Evolutionary conservation across 2,797 vertebrate genomes (phyloP).

Genomic region (Tragelaphus oryx): DNA sequence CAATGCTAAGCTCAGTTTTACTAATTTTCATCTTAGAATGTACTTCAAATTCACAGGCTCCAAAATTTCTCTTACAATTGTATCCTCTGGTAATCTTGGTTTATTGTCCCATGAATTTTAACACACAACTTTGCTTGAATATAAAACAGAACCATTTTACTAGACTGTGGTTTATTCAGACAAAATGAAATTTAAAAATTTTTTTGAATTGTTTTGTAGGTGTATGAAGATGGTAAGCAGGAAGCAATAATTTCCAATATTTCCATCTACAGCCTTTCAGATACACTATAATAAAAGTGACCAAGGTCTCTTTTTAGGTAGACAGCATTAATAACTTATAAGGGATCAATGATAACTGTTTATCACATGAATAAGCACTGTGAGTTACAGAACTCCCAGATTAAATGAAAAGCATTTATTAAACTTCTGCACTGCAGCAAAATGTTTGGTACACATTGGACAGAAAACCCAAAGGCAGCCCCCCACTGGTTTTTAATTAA

Average conservation of each 20-base stretch:
- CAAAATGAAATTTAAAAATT: conserved; percentile 12
- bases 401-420: conserved; percentile 75
- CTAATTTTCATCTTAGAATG: conserved; percentile 21
- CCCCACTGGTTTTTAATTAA: conserved; percentile 73
- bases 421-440: conserved; percentile 73
- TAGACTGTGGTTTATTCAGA: conserved; percentile 41
- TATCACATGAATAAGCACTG: conserved; percentile 61
- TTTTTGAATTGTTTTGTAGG: not conserved
- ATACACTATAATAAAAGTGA: conserved; percentile 59
- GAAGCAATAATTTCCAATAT: conserved; percentile 26
- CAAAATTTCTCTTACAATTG: not conserved
- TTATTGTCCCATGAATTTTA: conserved; percentile 32
- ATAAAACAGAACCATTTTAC: conserved; percentile 15
- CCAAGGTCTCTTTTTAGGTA: conserved; percentile 44
- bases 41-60: not conserved
- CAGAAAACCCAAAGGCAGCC: conserved; percentile 22
- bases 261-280: conserved; percentile 42
- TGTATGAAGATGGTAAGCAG: conserved; percentile 27
- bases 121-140: not conserved
- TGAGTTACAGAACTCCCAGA: conserved; percentile 22
- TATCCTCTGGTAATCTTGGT: not conserved
- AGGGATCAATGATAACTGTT: conserved; percentile 67
- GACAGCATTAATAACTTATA: conserved; percentile 46
- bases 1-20: conserved; percentile 5
- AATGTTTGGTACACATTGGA: conserved; percentile 4